Base-by-base conservation (phyloP, 2,888 invertebrate genomes). In the Cryptus armator region DNA sequence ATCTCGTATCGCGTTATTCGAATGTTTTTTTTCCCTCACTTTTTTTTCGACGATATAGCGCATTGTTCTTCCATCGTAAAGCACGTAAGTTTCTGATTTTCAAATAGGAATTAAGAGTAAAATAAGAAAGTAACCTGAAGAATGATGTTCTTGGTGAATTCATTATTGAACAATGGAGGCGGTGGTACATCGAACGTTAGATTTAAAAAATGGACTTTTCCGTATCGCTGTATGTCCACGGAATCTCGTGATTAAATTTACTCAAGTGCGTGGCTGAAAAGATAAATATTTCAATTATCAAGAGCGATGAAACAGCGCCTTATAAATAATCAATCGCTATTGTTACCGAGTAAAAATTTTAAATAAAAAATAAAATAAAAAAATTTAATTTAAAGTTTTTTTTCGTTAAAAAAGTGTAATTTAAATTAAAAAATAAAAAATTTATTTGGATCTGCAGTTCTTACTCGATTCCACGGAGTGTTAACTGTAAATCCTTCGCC, bases 401-500 rank as follows among this genome's bases (percentile, higher is more conserved):
- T 24, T 24, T 2, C 24, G n/a, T 24, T 2, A 24, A 24, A 24
- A 24, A 24, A 24, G 24, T 24, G 24, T 24, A 1, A 24, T 24
- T 24, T 24, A 24, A 1, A 24, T 24, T 24, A 24, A 24, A 24
- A 24, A 24, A 24, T 24, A 1, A 24, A 24, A 24, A 24, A 24
- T 24, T 24, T 24, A 1, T 24, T 24, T 24, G 24, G 24, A 24
- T 24, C 14, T 3, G 48, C 48, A 10, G 48, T 32, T 72, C 90
- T 90, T 92, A 96, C 97, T 94, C 96, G 96, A 91, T 97, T 98
- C 97, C 99, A 98, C 0, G 99, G 98, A 90, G 99, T 96, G 92
- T 99, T 99, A 51, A 99, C 96, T 91, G 97, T 99, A 94, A 95
- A 98, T 2, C 99, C 98, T 90, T 95, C 94, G 5, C 97, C 98